phyloP scores from a whole-genome alignment of 2,113 vertebrate species.

The Aldabrachelys gigantea region DNA sequence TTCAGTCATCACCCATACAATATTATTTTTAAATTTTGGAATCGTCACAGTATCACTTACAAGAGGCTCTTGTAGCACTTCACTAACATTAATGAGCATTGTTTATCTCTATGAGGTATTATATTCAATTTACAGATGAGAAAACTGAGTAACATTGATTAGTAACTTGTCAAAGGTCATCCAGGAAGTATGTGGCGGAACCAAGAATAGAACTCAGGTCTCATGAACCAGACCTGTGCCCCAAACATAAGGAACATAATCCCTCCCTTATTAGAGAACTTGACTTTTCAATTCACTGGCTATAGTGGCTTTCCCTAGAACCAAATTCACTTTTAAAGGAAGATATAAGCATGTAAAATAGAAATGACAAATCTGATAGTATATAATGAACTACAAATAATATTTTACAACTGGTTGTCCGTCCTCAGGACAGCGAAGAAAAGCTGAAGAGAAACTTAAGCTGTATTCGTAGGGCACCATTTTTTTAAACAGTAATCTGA shows the following conservation, averaged over 20 bases:
- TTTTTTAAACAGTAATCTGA: background rate
- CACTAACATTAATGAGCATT: background rate
- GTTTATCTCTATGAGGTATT: background rate
- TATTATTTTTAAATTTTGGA: background rate
- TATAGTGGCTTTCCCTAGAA: background rate
- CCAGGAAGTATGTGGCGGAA: background rate
- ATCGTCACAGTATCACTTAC: background rate
- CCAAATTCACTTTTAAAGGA: background rate
- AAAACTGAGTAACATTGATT: background rate
- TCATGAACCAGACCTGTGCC: background rate
- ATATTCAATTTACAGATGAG: background rate
- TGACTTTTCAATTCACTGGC: background rate
- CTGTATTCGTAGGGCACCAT: background rate
- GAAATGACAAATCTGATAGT: background rate
- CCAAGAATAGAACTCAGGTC: background rate
- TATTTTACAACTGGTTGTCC: background rate
- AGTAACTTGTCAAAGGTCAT: background rate
- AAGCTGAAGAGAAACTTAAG: background rate
- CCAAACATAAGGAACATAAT: background rate
- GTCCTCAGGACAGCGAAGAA: background rate
- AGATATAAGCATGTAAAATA: background rate
- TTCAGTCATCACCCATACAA: background rate
- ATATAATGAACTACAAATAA: background rate
- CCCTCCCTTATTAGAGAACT: background rate
- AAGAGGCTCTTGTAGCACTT: background rate